phyloP scores from a whole-genome alignment of 2,888 invertebrate species.

The Unio pictorum region DNA sequence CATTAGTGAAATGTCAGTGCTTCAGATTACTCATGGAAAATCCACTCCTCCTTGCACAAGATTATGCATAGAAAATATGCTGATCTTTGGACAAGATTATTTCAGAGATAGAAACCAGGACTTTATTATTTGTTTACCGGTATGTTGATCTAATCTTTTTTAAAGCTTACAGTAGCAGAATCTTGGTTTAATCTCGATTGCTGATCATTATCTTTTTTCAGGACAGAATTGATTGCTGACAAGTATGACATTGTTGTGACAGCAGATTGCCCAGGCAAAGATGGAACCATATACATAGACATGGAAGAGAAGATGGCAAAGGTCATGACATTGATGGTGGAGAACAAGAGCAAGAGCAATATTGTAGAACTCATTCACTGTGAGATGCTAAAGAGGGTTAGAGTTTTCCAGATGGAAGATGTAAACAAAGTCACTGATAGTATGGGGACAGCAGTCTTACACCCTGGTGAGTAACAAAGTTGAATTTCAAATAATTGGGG shows the following conservation, averaged over 20 bases:
- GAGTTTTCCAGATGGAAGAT: conserved; percentile 49
- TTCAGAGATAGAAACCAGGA: too few relatives aligned
- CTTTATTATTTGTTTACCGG: too few relatives aligned
- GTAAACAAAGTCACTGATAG: conserved; percentile 40
- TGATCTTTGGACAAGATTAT: too few relatives aligned
- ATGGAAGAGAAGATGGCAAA: conserved; percentile 22
- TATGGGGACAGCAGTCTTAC: conserved; percentile 19
- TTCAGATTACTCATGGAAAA: too few relatives aligned
- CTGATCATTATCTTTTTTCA: conserved; percentile 5
- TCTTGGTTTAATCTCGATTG: background rate
- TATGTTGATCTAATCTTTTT: too few relatives aligned
- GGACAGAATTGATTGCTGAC: conserved; percentile 34
- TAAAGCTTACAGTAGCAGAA: too few relatives aligned
- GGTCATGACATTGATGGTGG: conserved; percentile 25
- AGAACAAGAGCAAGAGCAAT: conserved; percentile 24
- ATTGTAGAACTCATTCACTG: conserved; percentile 38
- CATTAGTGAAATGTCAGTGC: too few relatives aligned
- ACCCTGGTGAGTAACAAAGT: conserved; percentile 32
- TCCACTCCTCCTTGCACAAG: too few relatives aligned
- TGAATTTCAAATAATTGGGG: too few relatives aligned
- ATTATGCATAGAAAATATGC: too few relatives aligned
- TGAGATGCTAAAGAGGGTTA: conserved; percentile 50
- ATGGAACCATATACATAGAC: conserved; percentile 29
- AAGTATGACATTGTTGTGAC: conserved; percentile 31
- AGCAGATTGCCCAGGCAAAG: conserved; percentile 12